phyloP scores from a whole-genome alignment of 2,888 invertebrate genomes.

The Limenitis camilla region DNA sequence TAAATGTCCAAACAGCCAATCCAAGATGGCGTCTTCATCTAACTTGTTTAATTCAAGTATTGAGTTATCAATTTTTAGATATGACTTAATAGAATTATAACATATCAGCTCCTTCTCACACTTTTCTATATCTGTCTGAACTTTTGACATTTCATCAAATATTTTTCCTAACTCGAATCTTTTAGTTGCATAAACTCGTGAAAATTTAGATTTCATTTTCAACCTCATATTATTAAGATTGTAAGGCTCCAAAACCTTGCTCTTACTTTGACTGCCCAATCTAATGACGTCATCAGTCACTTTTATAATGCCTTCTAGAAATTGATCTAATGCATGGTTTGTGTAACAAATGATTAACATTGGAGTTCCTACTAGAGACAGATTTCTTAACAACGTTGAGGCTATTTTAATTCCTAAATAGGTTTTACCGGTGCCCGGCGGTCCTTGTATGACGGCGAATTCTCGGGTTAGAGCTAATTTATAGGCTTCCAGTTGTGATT shows the following conservation, averaged over 20 bases:
- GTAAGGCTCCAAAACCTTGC: slow-evolving; percentile 67
- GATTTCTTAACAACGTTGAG: slow-evolving; percentile 77
- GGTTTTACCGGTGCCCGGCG: slow-evolving; percentile 92
- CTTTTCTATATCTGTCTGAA: slow-evolving; percentile 57
- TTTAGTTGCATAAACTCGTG: slow-evolving; percentile 48
- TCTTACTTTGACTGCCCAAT: slow-evolving; percentile 81
- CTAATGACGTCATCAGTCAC: slow-evolving; percentile 77
- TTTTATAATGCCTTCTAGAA: slow-evolving; percentile 79
- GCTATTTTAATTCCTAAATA: slow-evolving; percentile 83
- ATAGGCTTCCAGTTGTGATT: slow-evolving; percentile 79
- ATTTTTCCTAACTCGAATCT: slow-evolving; percentile 46
- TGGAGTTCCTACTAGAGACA: slow-evolving; percentile 72
- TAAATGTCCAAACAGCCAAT: slow-evolving; percentile 52
- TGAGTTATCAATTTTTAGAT: slow-evolving; percentile 39
- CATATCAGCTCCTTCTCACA: slow-evolving; percentile 53
- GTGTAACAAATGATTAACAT: slow-evolving; percentile 88
- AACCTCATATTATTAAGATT: slow-evolving; percentile 59
- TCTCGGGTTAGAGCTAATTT: slow-evolving; percentile 80
- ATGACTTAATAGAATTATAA: slow-evolving; percentile 43
- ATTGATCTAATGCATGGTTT: slow-evolving; percentile 91
- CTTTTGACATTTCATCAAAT: slow-evolving; percentile 48
- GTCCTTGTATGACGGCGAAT: slow-evolving; percentile 88
- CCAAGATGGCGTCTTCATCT: slow-evolving; percentile 45
- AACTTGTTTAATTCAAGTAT: slow-evolving; percentile 36
- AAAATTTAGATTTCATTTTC: slow-evolving; percentile 53